Evolutionary conservation across 2,113 vertebrate species (phyloP).

Genomic region (Phylloscopus trochilus): DNA sequence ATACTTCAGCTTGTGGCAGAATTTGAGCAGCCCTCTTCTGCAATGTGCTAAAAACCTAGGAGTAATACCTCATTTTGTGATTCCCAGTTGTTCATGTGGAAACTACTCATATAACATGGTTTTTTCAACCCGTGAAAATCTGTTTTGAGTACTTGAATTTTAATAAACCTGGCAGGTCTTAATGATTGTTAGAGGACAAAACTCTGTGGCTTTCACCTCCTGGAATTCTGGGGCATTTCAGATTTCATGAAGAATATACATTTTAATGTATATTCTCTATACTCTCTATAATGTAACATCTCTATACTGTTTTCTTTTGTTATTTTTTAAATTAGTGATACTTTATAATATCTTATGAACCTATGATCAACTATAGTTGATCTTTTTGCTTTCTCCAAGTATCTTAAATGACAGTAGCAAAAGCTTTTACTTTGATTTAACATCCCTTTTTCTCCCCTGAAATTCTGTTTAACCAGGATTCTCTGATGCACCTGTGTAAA

Average conservation of each 20-base stretch:
- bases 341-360: neutral
- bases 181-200: neutral
- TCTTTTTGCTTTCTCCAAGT: neutral
- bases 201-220: neutral
- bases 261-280: too few relatives aligned
- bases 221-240: neutral
- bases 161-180: neutral
- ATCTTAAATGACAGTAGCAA: neutral
- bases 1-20: neutral
- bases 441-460: neutral
- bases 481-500: neutral
- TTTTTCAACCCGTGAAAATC: neutral
- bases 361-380: neutral
- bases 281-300: too few relatives aligned
- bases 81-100: neutral
- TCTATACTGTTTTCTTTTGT: neutral
- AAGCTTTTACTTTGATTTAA: neutral
- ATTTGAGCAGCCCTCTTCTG: neutral
- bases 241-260: neutral
- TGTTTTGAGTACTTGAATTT: neutral
- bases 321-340: neutral
- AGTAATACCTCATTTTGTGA: neutral
- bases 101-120: rapidly evolving
- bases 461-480: neutral
- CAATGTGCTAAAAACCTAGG: neutral